Percentiles rank a stretch among this genome's conserved stretches.
phyloP scores from a whole-genome alignment of 2,113 vertebrate species.

The Salvator merianae region DNA sequence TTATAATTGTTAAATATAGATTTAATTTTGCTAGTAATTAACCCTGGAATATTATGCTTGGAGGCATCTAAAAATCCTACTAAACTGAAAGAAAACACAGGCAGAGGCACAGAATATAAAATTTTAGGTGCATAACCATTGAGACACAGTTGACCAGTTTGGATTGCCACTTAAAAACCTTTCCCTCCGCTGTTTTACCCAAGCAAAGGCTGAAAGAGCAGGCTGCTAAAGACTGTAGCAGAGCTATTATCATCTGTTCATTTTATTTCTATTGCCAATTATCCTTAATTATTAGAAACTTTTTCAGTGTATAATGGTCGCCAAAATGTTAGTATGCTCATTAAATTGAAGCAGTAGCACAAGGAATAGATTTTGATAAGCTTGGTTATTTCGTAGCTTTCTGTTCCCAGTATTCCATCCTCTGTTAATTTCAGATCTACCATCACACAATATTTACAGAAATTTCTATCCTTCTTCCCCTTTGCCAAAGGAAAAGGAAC shows the following conservation, averaged over 20 bases:
- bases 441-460: conserved; percentile 48
- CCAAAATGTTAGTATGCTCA: conserved; percentile 68
- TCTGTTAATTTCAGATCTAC: conserved; percentile 53
- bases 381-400: conserved; percentile 41
- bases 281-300: conserved; percentile 75
- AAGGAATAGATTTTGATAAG: conserved; percentile 66
- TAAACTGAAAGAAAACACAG: conserved; percentile 42
- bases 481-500: conserved; percentile 6
- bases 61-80: not conserved
- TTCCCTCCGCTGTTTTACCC: conserved; percentile 27
- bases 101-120: conserved; percentile 12
- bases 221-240: conserved; percentile 49
- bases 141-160: conserved; percentile 55
- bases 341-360: conserved; percentile 64
- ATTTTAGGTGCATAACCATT: conserved; percentile 40
- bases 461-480: conserved; percentile 52
- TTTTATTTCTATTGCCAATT: conserved; percentile 76
- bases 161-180: conserved; percentile 48
- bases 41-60: conserved; percentile 43
- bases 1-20: conserved; percentile 62
- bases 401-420: conserved; percentile 54
- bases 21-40: conserved; percentile 61
- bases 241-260: conserved; percentile 67
- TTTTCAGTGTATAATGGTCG: conserved; percentile 64
- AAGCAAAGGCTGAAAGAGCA: conserved; percentile 6